Conservation (phyloP, 2,888 invertebrate genomes). For the Trisateles emortualis region DNA sequence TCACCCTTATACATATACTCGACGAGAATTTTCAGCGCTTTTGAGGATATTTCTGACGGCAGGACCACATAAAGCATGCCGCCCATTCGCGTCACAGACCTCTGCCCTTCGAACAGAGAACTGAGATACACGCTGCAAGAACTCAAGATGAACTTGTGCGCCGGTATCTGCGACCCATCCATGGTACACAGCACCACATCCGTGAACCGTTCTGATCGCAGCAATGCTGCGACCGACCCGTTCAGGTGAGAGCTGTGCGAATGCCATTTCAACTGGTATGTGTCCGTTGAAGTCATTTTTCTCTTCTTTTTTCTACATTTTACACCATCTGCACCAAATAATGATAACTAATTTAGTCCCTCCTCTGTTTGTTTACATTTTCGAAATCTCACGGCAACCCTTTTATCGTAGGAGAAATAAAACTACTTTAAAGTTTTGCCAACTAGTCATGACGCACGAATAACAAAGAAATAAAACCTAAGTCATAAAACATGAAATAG, state of each 20-base stretch:
- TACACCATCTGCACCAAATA: constrained; percentile 37
- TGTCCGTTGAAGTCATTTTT: constrained; percentile 88
- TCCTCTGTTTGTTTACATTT: constrained; percentile 12
- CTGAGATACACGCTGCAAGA: constrained; percentile 90
- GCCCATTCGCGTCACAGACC: constrained; percentile 77
- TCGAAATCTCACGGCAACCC: background rate
- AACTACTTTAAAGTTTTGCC: background rate
- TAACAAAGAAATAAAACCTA: background rate
- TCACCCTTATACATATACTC: constrained; percentile 94
- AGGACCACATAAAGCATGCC: constrained; percentile 90
- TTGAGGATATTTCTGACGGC: constrained; percentile 93
- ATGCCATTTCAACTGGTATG: constrained; percentile 96
- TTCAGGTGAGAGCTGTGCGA: constrained; percentile 94
- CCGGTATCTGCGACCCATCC: constrained; percentile 93
- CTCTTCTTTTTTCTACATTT: constrained; percentile 36
- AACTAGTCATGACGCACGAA: background rate
- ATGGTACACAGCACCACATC: constrained; percentile 93
- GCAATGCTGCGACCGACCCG: constrained; percentile 92
- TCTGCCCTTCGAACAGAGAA: constrained; percentile 80
- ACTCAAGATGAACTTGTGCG: constrained; percentile 94
- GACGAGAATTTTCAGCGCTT: constrained; percentile 92
- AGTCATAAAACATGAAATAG: background rate
- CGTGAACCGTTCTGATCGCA: constrained; percentile 93
- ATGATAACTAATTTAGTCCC: constrained; percentile 2
- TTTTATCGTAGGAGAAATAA: background rate